Evolutionary conservation across 2,113 vertebrate species (phyloP).

Genomic region (Panthera tigris): DNA sequence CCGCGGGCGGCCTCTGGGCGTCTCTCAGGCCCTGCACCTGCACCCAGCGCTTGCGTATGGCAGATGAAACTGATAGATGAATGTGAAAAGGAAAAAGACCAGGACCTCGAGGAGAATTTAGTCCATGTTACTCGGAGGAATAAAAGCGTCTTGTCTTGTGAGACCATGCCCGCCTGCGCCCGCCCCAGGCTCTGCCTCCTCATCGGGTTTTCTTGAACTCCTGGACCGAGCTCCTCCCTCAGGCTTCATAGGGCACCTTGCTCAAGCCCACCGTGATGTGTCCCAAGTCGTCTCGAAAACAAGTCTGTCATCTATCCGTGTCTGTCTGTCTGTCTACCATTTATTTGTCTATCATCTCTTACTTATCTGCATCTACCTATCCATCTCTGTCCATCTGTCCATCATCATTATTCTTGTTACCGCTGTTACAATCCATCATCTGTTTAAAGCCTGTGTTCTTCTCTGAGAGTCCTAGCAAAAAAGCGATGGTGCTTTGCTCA

Average conservation of each 20-base stretch:
- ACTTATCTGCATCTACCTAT: no score
- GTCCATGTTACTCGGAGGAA: background rate
- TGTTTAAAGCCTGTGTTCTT: background rate
- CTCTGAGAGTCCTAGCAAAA: background rate
- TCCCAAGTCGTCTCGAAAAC: background rate
- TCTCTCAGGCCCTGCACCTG: background rate
- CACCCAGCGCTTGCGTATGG: background rate
- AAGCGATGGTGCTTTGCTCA: fast-evolving
- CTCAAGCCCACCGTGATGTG: background rate
- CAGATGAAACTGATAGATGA: no score
- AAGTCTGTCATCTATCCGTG: fast-evolving
- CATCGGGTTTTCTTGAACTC: background rate
- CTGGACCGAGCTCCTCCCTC: background rate
- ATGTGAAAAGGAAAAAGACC: background rate
- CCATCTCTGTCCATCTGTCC: background rate
- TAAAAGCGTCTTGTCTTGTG: background rate
- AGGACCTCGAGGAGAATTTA: background rate
- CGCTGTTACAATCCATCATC: fast-evolving
- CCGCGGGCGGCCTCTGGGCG: background rate
- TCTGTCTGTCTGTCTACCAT: background rate
- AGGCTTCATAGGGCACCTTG: background rate
- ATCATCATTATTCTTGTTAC: fast-evolving
- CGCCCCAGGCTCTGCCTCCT: fast-evolving
- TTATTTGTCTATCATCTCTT: background rate
- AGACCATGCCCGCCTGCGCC: no score